Evolutionary conservation across 2,888 invertebrate species (phyloP).

Genomic region (Pycnomerus fuliginosus): DNA sequence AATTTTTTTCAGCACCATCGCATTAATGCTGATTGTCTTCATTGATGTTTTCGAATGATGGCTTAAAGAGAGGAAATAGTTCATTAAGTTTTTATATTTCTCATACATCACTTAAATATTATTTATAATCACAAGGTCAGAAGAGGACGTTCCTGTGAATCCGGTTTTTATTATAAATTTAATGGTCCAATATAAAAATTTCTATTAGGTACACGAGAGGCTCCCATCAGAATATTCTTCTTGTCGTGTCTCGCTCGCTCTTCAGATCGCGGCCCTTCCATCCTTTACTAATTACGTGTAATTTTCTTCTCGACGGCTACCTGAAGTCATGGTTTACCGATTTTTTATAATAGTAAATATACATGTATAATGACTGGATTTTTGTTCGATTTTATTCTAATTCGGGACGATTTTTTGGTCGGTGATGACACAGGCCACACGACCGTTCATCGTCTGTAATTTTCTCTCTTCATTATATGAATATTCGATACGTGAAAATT

Average conservation of each 20-base stretch:
- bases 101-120: constrained; percentile 32
- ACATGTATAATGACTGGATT: background rate
- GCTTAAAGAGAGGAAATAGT: constrained; percentile 28
- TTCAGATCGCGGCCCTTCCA: too few relatives aligned
- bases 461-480: too few relatives aligned
- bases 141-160: constrained; percentile 29
- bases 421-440: too few relatives aligned
- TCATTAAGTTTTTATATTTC: constrained; percentile 28
- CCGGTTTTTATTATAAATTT: constrained; percentile 33
- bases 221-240: too few relatives aligned
- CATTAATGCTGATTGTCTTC: constrained; percentile 12
- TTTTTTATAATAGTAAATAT: constrained; percentile 9
- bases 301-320: constrained; percentile 1
- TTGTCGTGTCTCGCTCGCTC: too few relatives aligned
- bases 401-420: constrained; percentile 13
- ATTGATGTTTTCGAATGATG: constrained; percentile 5
- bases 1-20: too few relatives aligned
- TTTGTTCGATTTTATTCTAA: constrained; percentile 7
- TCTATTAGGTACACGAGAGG: constrained; percentile 2
- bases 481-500: too few relatives aligned
- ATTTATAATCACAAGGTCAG: constrained; percentile 30
- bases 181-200: constrained; percentile 30
- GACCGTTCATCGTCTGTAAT: too few relatives aligned
- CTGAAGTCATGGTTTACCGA: constrained; percentile 14
- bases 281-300: constrained; percentile 4